Base-by-base conservation (phyloP, 2,113 vertebrate species). In the Bombycilla garrulus region DNA sequence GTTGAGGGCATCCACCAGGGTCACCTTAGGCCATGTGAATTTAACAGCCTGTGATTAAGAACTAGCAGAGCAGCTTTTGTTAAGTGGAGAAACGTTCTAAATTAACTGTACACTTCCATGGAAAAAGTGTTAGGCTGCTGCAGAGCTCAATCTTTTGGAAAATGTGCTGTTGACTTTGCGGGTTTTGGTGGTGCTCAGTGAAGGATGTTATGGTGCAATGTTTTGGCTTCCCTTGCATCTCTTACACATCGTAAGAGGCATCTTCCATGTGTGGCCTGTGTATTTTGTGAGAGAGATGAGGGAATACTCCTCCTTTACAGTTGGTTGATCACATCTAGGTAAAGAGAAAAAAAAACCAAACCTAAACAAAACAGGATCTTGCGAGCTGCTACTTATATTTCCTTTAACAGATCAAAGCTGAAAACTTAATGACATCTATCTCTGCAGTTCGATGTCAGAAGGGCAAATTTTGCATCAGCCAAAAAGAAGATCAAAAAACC, bases 1-100 rank as follows among this genome's bases (percentile, higher is more conserved):
- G 90, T 85, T 94, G 35, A 94, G 93, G 94, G 94, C 88, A 94
- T 66, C 92, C 78, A 83, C 90, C 36, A 72, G 92, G 96, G 95
- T 95, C 95, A 91, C 94, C 81, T 95, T 91, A 95, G 96, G 95
- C 92, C 89, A 66, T 81, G 83, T 42, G 93, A 93, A 95, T 92
- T 95, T 84, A 89, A 92, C 31, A 14, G 95, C 80, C 86, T 67
- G 76, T 84, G 83, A 91, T 92, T 92, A 89, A 76, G 92, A 92
- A 50, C 77, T 71, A 74, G 86, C 81, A 81, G 89, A 57, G 93
- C 86, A 84, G 92, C 94, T 91, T 91, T 77, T 72, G 77, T 71
- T 23, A 57, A 62, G 77, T 36, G 83, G 82, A 61, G 94, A 66
- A 83, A 57, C 1, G 24, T 88, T 94, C 60, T 81, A 42, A 84